Base-by-base conservation (phyloP, 1,140 invertebrate species). In the Drosophila sturtevanti region DNA sequence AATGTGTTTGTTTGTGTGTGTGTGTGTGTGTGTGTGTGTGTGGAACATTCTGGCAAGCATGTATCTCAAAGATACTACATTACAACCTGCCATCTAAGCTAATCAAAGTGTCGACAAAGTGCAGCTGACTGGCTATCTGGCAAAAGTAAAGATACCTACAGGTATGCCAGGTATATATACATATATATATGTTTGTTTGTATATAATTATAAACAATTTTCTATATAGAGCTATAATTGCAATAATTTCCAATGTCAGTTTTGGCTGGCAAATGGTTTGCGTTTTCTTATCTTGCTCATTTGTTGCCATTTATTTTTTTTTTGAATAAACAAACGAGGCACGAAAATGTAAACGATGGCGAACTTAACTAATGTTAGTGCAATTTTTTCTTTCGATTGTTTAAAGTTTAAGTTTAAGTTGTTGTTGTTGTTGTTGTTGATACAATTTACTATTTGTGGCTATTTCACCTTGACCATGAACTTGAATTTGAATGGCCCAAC, bases 381-480 rank as follows among this genome's bases (percentile, higher is more conserved):
- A 48, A 48, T 48, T 48, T 48, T 48, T 48, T 21, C 41, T 48
- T 44, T 48, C 27, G 16, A 48, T 48, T 48, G 41, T 48, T 48
- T 48, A 48, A 48, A 31, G 2, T 31, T 31, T 31, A 31, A 31
- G n/a, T n/a, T n/a, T n/a, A n/a, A 48, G 9, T 21, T 21, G 34
- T 35, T 31, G 27, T 7, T 6, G 7, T 35, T 35, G 34, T 35
- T 35, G 34, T 35, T 35, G 10, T 52, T 51, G n/a, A n/a, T n/a
- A n/a, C n/a, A n/a, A 14, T 31, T 21, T n/a, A 18, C 22, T 54
- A 22, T 10, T 54, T 44, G 59, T 59, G 55, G 62, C 62, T 27
- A 62, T 68, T 70, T 77, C 72, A 80, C 81, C 81, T 85, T 85
- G 81, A 73, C 81, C 81, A 68, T 85, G 77, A 85, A 74, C 81